These are phyloP conservation scores for Sebastes miniatus DNA, from an alignment of 2,797 vertebrate genomes.

Conservation along the genomic window DNA sequence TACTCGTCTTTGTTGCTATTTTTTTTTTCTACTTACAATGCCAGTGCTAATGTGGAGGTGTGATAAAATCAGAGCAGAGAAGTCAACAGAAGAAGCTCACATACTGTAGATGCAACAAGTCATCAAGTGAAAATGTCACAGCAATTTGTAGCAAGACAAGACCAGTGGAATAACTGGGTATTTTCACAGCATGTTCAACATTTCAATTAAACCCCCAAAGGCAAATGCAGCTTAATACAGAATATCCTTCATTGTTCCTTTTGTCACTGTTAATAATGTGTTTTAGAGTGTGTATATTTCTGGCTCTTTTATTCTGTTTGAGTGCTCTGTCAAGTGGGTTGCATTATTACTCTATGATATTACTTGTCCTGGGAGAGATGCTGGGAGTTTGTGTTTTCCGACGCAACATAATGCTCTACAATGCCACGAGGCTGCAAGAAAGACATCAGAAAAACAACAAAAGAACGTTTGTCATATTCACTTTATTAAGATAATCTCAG, in stretches of 20 bases:
- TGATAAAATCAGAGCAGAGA: background rate
- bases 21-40: background rate
- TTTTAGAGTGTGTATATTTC: background rate
- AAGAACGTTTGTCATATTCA: slow-evolving; percentile 37
- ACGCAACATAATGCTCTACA: background rate
- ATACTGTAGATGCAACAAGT: background rate
- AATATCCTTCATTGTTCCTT: background rate
- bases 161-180: background rate
- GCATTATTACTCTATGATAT: slow-evolving; percentile 9
- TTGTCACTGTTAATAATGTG: background rate
- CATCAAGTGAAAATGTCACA: background rate
- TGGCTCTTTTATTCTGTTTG: slow-evolving; percentile 9
- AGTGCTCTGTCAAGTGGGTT: background rate
- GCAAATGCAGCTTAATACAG: background rate
- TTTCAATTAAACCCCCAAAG: background rate
- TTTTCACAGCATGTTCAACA: background rate
- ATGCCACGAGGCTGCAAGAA: background rate
- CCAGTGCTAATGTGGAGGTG: background rate
- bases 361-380: slow-evolving; percentile 14
- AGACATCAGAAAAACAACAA: background rate
- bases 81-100: background rate
- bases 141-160: background rate
- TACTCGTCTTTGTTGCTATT: background rate
- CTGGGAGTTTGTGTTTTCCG: background rate
- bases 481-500: slow-evolving; percentile 73